A percentile compares a stretch with the other conserved stretches of the same genome.
Evolutionary conservation across 2,797 vertebrate species (phyloP).

Genomic region (Hoplostethus atlanticus): DNA sequence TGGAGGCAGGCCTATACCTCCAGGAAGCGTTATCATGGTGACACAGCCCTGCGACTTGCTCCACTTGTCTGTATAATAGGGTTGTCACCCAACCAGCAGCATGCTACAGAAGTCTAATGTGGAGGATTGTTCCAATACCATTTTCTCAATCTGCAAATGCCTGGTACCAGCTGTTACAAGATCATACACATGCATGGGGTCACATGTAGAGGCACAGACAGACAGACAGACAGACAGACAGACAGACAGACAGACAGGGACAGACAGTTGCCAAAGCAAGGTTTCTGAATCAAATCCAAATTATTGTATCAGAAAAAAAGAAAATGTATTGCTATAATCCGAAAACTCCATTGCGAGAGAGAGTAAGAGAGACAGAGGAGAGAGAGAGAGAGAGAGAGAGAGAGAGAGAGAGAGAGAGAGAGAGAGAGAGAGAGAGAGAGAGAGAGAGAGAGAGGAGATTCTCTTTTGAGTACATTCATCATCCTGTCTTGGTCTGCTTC

Average conservation of each 20-base stretch:
- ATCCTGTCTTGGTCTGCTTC: constrained; percentile 32
- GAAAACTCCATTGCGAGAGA: constrained; percentile 28
- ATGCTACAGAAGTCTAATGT: constrained; percentile 55
- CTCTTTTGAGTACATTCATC: constrained; percentile 45
- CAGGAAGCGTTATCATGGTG: constrained; percentile 55
- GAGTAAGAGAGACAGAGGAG: neutral
- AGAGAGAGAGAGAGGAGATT: neutral
- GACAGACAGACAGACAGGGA: constrained; percentile 1
- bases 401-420: neutral
- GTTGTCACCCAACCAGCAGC: constrained; percentile 59
- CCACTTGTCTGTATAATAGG: constrained; percentile 77
- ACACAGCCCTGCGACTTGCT: constrained; percentile 69
- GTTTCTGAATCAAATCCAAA: constrained; percentile 25
- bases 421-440: constrained; percentile 5
- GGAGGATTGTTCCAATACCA: constrained; percentile 55
- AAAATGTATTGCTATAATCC: constrained; percentile 10
- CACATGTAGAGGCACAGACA: neutral
- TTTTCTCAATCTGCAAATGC: constrained; percentile 59
- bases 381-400: neutral
- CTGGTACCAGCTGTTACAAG: constrained; percentile 43
- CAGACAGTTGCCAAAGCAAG: neutral
- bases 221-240: neutral
- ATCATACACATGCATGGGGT: constrained; percentile 12
- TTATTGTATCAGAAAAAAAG: constrained; percentile 14
- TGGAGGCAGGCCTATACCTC: constrained; percentile 23